Evolutionary conservation across 2,888 invertebrate genomes (phyloP).

Genomic region (Chirona hameri): DNA sequence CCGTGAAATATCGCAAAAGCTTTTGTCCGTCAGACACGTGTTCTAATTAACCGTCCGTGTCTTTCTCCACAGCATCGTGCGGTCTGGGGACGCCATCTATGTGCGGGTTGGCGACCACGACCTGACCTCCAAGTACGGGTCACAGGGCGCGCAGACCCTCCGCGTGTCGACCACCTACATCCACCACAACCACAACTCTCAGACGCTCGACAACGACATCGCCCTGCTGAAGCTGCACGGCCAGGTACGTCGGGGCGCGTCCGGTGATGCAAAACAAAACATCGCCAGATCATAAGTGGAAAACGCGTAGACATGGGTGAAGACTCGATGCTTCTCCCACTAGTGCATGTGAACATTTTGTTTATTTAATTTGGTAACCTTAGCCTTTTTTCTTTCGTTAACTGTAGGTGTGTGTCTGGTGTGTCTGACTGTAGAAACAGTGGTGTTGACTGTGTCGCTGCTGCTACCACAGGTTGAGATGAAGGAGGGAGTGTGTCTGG

Average conservation of each 20-base stretch:
- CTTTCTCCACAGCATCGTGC: slow-evolving; percentile 65
- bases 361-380: no score
- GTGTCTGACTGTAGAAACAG: not conserved
- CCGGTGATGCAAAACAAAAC: no score
- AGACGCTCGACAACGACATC: slow-evolving; percentile 90
- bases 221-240: slow-evolving; percentile 84
- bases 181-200: slow-evolving; percentile 92
- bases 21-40: no score
- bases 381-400: no score
- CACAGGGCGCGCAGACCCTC: slow-evolving; percentile 84
- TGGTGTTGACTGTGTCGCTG: no score
- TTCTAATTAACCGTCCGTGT: no score
- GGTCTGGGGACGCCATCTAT: slow-evolving; percentile 90
- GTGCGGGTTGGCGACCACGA: slow-evolving; percentile 91
- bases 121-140: slow-evolving; percentile 82
- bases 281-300: no score
- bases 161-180: slow-evolving; percentile 90
- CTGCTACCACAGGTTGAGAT: slow-evolving; percentile 37
- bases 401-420: not conserved
- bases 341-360: no score
- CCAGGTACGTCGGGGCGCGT: slow-evolving; percentile 59
- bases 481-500: slow-evolving; percentile 69
- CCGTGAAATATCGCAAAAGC: no score
- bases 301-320: no score
- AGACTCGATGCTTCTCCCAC: no score